These are phyloP conservation scores for Acholoe squamosa DNA, from an alignment of 2,888 invertebrate species.

Conservation along the genomic window DNA sequence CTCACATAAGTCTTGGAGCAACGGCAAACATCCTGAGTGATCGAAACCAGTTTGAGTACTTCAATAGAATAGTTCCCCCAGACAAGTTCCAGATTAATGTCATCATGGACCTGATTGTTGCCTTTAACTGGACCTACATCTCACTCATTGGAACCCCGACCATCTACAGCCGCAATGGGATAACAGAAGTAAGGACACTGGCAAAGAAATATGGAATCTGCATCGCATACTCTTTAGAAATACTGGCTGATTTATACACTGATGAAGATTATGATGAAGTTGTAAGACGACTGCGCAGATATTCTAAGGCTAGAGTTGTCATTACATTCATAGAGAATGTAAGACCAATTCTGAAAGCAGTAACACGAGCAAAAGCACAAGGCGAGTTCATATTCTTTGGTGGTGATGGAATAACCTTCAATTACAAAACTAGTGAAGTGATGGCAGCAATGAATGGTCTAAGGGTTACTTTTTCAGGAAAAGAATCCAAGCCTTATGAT, in stretches of 20 bases:
- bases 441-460: background rate
- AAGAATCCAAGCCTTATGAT: background rate
- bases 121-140: slow-evolving; percentile 89
- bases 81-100: slow-evolving; percentile 73
- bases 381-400: slow-evolving; percentile 51
- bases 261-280: slow-evolving; percentile 32
- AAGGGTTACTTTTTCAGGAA: background rate
- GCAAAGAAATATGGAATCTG: slow-evolving; percentile 15
- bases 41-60: slow-evolving; percentile 73
- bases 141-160: slow-evolving; percentile 90
- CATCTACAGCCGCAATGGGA: slow-evolving; percentile 73
- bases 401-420: background rate
- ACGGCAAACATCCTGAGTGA: slow-evolving; percentile 76
- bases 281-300: background rate
- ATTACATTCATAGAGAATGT: background rate
- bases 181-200: slow-evolving; percentile 66
- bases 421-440: background rate
- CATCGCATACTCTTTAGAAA: slow-evolving; percentile 14
- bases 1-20: slow-evolving; percentile 81
- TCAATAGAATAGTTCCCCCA: slow-evolving; percentile 76
- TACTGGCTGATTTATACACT: background rate
- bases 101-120: slow-evolving; percentile 72
- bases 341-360: background rate
- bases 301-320: slow-evolving; percentile 16
- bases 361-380: background rate